phyloP scores from a whole-genome alignment of 1,140 invertebrate species.

The Neodiprion virginianus region DNA sequence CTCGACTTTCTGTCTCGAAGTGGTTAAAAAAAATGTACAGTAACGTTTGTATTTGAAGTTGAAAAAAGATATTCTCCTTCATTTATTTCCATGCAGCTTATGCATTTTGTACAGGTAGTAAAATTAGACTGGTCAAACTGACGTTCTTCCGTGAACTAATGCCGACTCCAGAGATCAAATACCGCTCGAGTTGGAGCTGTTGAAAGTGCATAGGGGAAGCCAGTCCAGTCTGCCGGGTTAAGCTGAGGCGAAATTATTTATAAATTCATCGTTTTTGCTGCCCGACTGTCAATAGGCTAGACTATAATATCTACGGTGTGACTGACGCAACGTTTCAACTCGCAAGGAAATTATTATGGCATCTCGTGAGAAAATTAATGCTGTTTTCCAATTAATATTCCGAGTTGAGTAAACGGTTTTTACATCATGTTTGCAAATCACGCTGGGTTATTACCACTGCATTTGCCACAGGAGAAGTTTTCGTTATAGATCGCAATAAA shows the following conservation, averaged over 20 bases:
- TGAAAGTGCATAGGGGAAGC: neutral
- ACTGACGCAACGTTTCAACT: neutral
- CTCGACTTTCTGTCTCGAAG: no score
- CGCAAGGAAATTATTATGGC: neutral
- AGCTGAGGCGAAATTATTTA: neutral
- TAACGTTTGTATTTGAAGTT: no score
- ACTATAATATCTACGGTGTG: no score
- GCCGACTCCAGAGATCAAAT: neutral
- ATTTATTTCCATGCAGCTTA: no score
- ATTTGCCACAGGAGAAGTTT: neutral
- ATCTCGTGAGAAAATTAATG: neutral
- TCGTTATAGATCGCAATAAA: neutral
- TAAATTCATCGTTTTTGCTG: slow-evolving; percentile 6
- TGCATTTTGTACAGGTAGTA: no score
- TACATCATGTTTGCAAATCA: neutral
- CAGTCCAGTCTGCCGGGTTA: neutral
- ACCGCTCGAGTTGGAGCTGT: neutral
- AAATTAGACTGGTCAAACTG: no score
- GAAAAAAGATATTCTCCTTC: no score
- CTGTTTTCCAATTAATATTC: neutral
- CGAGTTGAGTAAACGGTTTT: neutral
- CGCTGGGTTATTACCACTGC: neutral
- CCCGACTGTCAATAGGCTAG: no score
- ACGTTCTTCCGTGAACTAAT: no score
- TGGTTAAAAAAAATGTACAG: no score